A percentile compares a stretch with the other conserved stretches of the same genome.
phyloP scores from a whole-genome alignment of 2,888 invertebrate species.

The Amphipyra tragopoginis region DNA sequence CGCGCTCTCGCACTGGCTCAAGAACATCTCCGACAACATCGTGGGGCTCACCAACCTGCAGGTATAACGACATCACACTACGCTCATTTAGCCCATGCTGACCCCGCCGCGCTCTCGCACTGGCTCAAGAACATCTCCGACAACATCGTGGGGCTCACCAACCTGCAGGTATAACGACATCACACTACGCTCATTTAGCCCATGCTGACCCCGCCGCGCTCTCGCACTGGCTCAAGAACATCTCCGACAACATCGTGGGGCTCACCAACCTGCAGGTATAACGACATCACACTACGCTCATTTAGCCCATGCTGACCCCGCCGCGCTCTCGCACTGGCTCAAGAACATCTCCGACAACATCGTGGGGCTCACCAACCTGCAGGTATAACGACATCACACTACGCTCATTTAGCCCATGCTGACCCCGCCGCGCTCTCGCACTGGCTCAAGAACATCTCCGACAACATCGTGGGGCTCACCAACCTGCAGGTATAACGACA shows the following conservation, averaged over 20 bases:
- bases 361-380: too few species aligned
- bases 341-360: conserved; percentile 20
- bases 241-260: conserved; percentile 19
- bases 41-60: conserved; percentile 96
- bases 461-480: conserved; percentile 97
- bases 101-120: conserved; percentile 96
- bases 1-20: conserved; percentile 97
- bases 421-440: conserved; percentile 94
- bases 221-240: not conserved
- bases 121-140: conserved; percentile 98
- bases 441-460: conserved; percentile 98
- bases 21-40: conserved; percentile 97
- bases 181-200: too few species aligned
- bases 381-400: too few species aligned
- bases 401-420: too few species aligned
- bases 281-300: too few species aligned
- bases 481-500: conserved; percentile 97
- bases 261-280: too few species aligned
- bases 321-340: conserved; percentile 47
- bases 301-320: too few species aligned
- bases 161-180: conserved; percentile 97
- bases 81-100: too few species aligned
- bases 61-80: too few species aligned
- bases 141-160: conserved; percentile 97
- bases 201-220: conserved; percentile 73